Base-by-base conservation (phyloP, 2,797 vertebrate species). In the Gymnocypris eckloni region DNA sequence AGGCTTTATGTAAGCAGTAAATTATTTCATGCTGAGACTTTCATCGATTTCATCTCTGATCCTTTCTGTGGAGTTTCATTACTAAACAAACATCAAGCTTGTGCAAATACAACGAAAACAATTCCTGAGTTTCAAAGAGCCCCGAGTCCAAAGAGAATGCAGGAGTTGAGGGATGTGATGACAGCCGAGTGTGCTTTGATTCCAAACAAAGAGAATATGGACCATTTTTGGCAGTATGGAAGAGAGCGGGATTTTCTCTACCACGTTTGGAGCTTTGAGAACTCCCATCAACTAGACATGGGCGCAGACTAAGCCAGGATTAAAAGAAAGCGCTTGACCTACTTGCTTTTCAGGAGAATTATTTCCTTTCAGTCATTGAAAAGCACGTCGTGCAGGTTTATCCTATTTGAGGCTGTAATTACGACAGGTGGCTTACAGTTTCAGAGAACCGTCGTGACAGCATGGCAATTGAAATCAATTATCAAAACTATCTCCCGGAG, bases 241-340 rank as follows among this genome's bases (percentile, higher is more conserved):
- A 67, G 33, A 48, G 15, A 84, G 54, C 22, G 41, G 83, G 48
- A 88, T 84, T 73, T 86, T 87, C 37, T 87, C 28, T 73, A 54
- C 54, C 50, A 54, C 41, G 82, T 90, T 61, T 13, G 61, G 86
- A 61, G 91, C 92, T 93, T 89, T 85, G 83, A 92, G 86, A 80
- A 88, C 87, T 90, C 89, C 89, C 89, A 85, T 89, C 88, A 89
- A 86, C 85, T n/a, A 90, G 87, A 88, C 90, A 81, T 90, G 89
- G 89, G 90, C 89, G 85, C 89, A 92, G 91, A 94, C 94, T 93
- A 93, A 90, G 89, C 89, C 85, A 45, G 90, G 93, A 94, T 95
- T 93, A 94, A 90, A 89, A 81, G 83, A 92, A 93, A 92, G 92
- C 91, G 87, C 90, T 92, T 94, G 94, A 94, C 93, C 94, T 92